A percentile compares a stretch with the other conserved stretches of the same genome.
Evolutionary conservation across 2,797 vertebrate genomes (phyloP).

Genomic region (Denticeps clupeoides): DNA sequence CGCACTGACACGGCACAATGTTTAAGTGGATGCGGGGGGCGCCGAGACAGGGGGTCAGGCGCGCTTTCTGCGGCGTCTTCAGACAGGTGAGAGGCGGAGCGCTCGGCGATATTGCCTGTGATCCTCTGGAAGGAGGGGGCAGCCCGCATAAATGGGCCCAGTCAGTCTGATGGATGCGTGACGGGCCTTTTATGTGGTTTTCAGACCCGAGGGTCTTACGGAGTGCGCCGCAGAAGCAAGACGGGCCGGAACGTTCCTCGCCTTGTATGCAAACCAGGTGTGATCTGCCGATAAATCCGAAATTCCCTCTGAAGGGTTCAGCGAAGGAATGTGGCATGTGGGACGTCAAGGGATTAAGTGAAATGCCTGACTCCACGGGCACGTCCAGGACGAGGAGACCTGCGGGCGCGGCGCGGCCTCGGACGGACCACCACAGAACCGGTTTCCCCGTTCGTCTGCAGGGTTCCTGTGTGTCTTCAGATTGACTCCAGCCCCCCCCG

Average conservation of each 20-base stretch:
- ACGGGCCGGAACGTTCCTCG: neutral
- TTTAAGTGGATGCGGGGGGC: slow-evolving; percentile 4
- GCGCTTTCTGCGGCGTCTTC: slow-evolving; percentile 11
- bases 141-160: neutral
- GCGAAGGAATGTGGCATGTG: no score
- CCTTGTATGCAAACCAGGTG: no score
- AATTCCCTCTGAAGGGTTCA: no score
- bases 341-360: no score
- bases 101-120: neutral
- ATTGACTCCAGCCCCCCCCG: neutral
- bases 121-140: neutral
- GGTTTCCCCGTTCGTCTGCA: slow-evolving; percentile 2
- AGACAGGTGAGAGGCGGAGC: slow-evolving; percentile 4
- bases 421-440: neutral
- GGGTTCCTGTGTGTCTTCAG: no score
- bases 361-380: no score
- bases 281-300: no score
- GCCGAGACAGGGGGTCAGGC: neutral
- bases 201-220: neutral
- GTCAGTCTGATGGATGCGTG: neutral
- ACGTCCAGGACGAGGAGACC: no score
- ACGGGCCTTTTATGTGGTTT: slow-evolving; percentile 2
- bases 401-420: no score
- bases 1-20: slow-evolving; percentile 2
- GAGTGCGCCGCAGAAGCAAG: neutral